Base-by-base conservation (phyloP, 2,888 invertebrate species). In the Zhuqinia jingwanae region DNA sequence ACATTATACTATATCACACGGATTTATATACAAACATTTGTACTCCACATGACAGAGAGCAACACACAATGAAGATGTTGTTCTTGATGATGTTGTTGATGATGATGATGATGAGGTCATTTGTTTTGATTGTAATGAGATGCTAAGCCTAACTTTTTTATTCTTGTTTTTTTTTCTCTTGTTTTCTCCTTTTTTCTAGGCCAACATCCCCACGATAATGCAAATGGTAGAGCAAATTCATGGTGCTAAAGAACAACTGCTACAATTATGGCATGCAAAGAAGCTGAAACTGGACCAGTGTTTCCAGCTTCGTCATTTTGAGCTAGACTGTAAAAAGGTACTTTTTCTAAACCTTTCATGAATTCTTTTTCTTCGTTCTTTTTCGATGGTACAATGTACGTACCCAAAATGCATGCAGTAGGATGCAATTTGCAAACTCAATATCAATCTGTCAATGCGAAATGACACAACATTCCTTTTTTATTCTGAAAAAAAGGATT, bases 261-360 rank as follows among this genome's bases (percentile, higher is more conserved):
- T 97, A 89, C 97, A 97, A 91, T 93, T 97, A 84, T 99, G 99
- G 99, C 97, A 98, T 92, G 96, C 96, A 91, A 98, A 98, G 92
- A 97, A 98, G 92, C 95, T 96, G 91, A 97, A 98, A 92, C 94
- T 99, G 89, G 98, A 99, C 92, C 98, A 99, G 93, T 98, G 98
- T 92, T 97, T 98, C 92, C 98, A 99, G 92, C 94, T 99, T 91
- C 94, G 98, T 75, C 95, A 99, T 68, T 98, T 99, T 92, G 99
- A 99, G 93, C 97, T 98, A 92, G 99, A 99, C 92, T 99, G 98
- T 91, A 98, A 98, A 92, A 98, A 97, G 95, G 96, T 96, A 92
- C 91, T 92, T 90, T n/a, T n/a, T 70, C 8, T 47, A 68, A 15
- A 10, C 60, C 60, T 60, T 60, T 60, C 60, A 25, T 60, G 36